Base-by-base conservation (phyloP, 2,113 vertebrate species). In the Catharus fuscescens region DNA sequence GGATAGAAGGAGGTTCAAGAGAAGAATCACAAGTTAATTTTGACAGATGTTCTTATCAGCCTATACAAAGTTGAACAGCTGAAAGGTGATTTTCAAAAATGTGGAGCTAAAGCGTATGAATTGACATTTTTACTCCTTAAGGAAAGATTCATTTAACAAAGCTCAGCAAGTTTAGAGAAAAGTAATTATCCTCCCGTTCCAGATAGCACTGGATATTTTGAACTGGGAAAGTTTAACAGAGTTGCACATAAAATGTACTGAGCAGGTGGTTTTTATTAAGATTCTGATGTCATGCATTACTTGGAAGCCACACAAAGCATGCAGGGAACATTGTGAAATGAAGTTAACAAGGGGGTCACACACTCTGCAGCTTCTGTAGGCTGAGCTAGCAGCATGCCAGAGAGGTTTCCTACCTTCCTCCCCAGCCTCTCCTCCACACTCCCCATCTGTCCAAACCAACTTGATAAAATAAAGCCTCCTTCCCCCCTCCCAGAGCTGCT, bases 251-350 rank as follows among this genome's bases (percentile, higher is more conserved):
- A 88, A 94, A 94, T 11, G 40, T 42, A 76, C 57, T 6, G 50
- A 88, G 64, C 95, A 95, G 95, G 93, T 95, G 94, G 31, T 92
- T 97, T 94, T 76, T 74, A 94, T 95, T 96, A 96, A 94, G 95
- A 73, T 65, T 90, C 86, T 96, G 93, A 96, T 95, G 93, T 94
- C 93, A 95, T 81, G 56, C 14, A 1, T 92, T 93, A 65, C 80
- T 95, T 96, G 93, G 95, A 93, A 94, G 92, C 65, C 47, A 45
- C 88, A 96, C 80, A 96, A 95, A 93, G 88, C 80, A 92, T 84
- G 61, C 83, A 93, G 77, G 86, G 90, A 96, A 95, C 92, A 96
- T 94, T 90, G 85, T 94, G 96, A 93, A 96, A 95, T 92, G 60
- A 81, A 97, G 88, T 92, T 95, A 92, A 95, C 7, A 10, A 74